Base-by-base conservation (phyloP, 2,797 vertebrate species). In the Neostethus bicornis region DNA sequence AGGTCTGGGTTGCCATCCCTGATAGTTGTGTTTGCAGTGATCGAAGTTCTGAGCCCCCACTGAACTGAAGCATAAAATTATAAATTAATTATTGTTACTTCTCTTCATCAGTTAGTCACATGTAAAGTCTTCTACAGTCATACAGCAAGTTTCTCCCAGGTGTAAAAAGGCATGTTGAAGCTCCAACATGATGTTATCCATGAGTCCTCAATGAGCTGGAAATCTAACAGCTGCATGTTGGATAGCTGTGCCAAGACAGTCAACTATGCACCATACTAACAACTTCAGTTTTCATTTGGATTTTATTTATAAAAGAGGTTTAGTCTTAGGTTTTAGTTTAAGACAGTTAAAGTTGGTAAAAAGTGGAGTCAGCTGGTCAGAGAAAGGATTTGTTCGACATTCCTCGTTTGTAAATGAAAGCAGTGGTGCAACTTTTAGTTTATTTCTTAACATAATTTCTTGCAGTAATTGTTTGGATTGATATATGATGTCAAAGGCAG, bases 121-220 rank as follows among this genome's bases (percentile, higher is more conserved):
- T 58, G 23, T 12, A 29, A 17, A 47, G 38, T 38, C 5, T 39
- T 9, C 2, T 2, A 28, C 2, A 28, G 24, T 13, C 4, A 6
- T 37, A 20, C 13, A 37, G 13, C 19, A 4, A 8, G 7, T 20
- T 26, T 31, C 26, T 34, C 44, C 14, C 20, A 12, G 1, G n/a
- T 43, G 29, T 20, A 25, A 32, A 35, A 7, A 23, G 21, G 50
- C 20, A 1, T 9, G 50, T 13, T 21, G 17, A 7, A 47, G 26
- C 25, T 16, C 10, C 19, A 39, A 29, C 17, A 25, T 28, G 5
- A 2, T 28, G 48, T 39, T 48, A 41, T 13, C n/a, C 38, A 31
- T 19, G 31, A 48, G n/a, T 20, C 24, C 37, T 24, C 35, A 32
- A 5, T 42, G 46, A 49, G 20, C 10, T 47, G 35, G 19, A 48